Evolutionary conservation across 2,888 invertebrate species (phyloP).

Genomic region (Diabrotica balteata): DNA sequence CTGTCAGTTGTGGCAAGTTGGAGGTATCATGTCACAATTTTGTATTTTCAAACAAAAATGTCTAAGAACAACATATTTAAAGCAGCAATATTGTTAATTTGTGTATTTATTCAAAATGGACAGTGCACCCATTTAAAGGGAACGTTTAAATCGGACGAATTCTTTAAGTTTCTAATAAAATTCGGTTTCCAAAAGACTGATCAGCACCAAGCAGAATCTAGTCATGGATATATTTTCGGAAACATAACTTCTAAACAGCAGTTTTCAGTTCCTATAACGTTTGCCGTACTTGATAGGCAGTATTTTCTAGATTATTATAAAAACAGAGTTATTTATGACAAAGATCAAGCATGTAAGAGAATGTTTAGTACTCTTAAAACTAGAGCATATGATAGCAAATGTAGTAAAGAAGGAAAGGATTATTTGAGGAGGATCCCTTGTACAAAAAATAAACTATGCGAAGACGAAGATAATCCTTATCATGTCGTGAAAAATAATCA

Average conservation of each 20-base stretch:
- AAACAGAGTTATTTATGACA: constrained; percentile 71
- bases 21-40: constrained; percentile 39
- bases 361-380: constrained; percentile 88
- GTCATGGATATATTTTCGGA: constrained; percentile 95
- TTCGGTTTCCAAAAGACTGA: constrained; percentile 98
- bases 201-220: constrained; percentile 80
- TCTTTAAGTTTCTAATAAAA: constrained; percentile 91
- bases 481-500: constrained; percentile 89
- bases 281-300: constrained; percentile 88
- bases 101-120: constrained; percentile 35
- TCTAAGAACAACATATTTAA: constrained; percentile 40
- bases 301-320: constrained; percentile 91
- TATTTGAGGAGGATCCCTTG: constrained; percentile 89
- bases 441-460: constrained; percentile 74
- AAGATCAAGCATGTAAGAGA: constrained; percentile 77
- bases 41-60: constrained; percentile 47
- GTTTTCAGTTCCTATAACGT: constrained; percentile 74
- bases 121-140: constrained; percentile 68
- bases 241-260: constrained; percentile 81
- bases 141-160: constrained; percentile 72
- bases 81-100: constrained; percentile 39
- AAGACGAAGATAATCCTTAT: constrained; percentile 84
- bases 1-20: constrained; percentile 8
- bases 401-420: constrained; percentile 79
- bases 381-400: constrained; percentile 84